phyloP scores from a whole-genome alignment of 2,888 invertebrate species.

The Amiota minor region DNA sequence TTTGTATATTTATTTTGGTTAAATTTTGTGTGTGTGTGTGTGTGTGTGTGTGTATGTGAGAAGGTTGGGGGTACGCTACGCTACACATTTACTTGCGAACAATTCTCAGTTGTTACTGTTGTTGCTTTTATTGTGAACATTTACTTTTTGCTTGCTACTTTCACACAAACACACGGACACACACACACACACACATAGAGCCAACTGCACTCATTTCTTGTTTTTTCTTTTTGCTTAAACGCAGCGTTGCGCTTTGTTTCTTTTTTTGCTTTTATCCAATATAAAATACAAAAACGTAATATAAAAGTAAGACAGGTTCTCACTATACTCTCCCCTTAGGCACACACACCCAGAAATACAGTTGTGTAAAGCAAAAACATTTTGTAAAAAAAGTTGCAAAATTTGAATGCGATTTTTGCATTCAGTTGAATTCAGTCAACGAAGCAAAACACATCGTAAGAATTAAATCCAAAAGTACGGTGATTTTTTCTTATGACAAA shows the following conservation, averaged over 20 bases:
- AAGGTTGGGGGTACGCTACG: conserved; percentile 28
- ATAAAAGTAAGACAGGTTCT: background rate
- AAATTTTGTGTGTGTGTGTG: conserved; percentile 24
- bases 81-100: conserved; percentile 40
- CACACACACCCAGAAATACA: conserved; percentile 7
- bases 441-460: too few species aligned
- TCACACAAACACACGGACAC: conserved; percentile 22
- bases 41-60: conserved; percentile 27
- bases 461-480: too few species aligned
- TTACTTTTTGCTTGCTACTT: conserved; percentile 33
- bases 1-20: conserved; percentile 24
- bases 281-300: too few species aligned
- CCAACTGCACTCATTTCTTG: conserved; percentile 14
- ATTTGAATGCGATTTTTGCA: conserved; percentile 41
- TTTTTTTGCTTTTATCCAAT: background rate
- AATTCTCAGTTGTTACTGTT: conserved; percentile 31
- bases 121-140: conserved; percentile 42
- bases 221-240: conserved; percentile 28
- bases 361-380: background rate
- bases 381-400: conserved; percentile 21
- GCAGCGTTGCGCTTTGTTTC: conserved; percentile 12
- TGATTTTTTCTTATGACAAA: too few species aligned
- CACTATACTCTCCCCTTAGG: background rate
- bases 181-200: conserved; percentile 51
- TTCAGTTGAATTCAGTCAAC: conserved; percentile 39